These are phyloP conservation scores for Spodoptera picta DNA, from an alignment of 2,888 invertebrate genomes.

Conservation along the genomic window DNA sequence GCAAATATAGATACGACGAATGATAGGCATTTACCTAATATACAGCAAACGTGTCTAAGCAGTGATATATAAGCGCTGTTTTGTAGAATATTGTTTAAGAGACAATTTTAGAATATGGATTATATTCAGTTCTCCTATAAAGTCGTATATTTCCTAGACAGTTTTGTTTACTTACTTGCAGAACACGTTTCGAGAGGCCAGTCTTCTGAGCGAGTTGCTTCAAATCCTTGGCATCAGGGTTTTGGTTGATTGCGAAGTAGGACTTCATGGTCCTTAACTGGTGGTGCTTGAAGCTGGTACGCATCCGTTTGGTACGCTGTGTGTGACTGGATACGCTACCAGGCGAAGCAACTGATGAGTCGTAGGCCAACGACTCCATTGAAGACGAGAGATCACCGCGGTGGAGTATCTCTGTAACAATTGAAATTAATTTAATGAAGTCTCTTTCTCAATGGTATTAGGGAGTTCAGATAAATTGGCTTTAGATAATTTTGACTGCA, in stretches of 20 bases:
- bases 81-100: too few relatives aligned
- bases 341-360: conserved; percentile 92
- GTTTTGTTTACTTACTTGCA: conserved; percentile 92
- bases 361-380: conserved; percentile 93
- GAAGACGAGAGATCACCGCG: conserved; percentile 92
- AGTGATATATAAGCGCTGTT: too few relatives aligned
- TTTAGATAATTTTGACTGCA: too few relatives aligned
- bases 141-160: too few relatives aligned
- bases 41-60: too few relatives aligned
- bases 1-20: too few relatives aligned
- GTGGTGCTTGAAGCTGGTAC: conserved; percentile 99
- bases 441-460: too few relatives aligned
- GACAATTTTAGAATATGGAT: too few relatives aligned
- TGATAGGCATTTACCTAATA: too few relatives aligned
- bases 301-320: conserved; percentile 97
- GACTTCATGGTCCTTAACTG: conserved; percentile 99
- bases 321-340: conserved; percentile 89
- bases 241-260: conserved; percentile 99
- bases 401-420: conserved; percentile 91
- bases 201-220: conserved; percentile 99
- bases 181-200: conserved; percentile 98
- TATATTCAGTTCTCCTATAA: too few relatives aligned
- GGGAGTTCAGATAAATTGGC: too few relatives aligned
- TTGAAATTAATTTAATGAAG: not conserved
- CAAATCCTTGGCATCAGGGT: conserved; percentile 99